Base-by-base conservation (phyloP, 2,797 vertebrate species). In the Coracias cyanogaster region DNA sequence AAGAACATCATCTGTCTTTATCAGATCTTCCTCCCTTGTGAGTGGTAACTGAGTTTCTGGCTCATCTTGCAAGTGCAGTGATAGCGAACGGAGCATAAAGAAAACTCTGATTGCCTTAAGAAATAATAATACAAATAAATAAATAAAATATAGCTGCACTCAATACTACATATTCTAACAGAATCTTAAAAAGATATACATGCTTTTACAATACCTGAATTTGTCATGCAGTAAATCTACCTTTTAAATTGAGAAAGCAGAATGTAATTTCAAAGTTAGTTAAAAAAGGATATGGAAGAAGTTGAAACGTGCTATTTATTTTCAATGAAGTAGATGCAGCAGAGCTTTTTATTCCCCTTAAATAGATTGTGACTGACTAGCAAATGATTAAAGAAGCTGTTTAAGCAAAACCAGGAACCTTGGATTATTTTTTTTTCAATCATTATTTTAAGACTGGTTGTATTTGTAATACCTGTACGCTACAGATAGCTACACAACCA, bases 101-200 rank as follows among this genome's bases (percentile, higher is more conserved):
- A 99, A 99, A 70, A 99, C 99, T 22, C 99, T 98, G 97, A 99
- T 99, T 12, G 99, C 99, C 99, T 99, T 83, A 85, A 94, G n/a
- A 84, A 66, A 96, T 46, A 52, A 13, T 4, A 55, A 45, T 37
- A 46, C 72, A 79, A 69, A 72, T 52, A 66, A 49, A 9, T 5
- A 29, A 45, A 43, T 52, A 70, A 33, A 80, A 21, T 46, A 52
- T 15, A 74, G 71, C 48, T 84, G 64, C 17, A 73, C 7, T 55
- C 35, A 22, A 16, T n/a, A 62, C 4, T 45, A 62, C 4, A 3
- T 18, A 55, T 25, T 64, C 78, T 67, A 80, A 43, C 45, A 92
- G 43, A 61, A 24, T 45, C 45, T 88, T 92, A 61, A 37, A 54
- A 55, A 52, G 0, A 2, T 8, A 35, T 13, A 33, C 11, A n/a